Evolutionary conservation across 2,797 vertebrate genomes (phyloP).

Genomic region (Eurystomus glaucurus): DNA sequence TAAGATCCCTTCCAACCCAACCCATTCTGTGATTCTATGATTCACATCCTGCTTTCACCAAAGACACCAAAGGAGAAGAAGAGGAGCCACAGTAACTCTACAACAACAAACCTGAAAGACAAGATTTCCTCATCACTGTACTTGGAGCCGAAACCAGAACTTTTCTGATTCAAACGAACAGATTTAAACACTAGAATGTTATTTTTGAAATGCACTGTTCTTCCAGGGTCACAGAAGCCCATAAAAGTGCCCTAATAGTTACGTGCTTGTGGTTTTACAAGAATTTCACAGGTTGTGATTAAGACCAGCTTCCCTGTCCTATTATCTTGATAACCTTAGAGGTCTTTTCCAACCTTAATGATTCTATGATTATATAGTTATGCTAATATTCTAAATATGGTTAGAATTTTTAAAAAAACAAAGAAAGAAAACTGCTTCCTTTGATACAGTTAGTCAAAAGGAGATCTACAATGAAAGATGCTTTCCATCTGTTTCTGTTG

Average conservation of each 20-base stretch:
- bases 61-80: background rate
- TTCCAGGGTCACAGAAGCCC: fast-evolving
- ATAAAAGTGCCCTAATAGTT: background rate
- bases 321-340: no score
- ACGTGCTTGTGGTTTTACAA: background rate
- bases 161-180: background rate
- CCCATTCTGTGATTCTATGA: no score
- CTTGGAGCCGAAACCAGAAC: background rate
- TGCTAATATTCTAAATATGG: background rate
- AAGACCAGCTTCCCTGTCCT: background rate
- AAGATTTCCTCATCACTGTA: background rate
- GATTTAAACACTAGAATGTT: background rate
- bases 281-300: background rate
- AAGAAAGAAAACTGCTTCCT: background rate
- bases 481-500: background rate
- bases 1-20: no score
- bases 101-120: background rate
- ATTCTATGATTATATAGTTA: background rate
- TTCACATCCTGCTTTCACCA: background rate
- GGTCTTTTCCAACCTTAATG: no score
- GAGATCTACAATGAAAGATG: background rate
- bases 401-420: background rate
- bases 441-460: background rate
- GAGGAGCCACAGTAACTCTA: background rate
- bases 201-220: background rate